Conservation (phyloP, 2,797 vertebrate genomes). For the Sus cebifrons region DNA sequence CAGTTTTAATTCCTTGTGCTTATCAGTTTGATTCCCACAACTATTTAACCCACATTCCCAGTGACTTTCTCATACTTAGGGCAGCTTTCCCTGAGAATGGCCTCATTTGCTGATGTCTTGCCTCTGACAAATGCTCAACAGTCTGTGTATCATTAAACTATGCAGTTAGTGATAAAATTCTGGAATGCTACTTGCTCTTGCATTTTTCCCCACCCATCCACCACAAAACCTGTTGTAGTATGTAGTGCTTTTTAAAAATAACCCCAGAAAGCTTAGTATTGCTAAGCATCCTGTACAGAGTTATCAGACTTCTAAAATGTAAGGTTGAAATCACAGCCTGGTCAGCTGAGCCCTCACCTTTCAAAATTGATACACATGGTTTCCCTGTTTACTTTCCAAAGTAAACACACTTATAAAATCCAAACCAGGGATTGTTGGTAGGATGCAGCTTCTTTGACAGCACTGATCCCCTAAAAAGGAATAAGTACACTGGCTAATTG, state of each 20-base stretch:
- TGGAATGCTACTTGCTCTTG: slow-evolving; percentile 49
- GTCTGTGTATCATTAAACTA: slow-evolving; percentile 56
- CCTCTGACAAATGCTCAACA: slow-evolving; percentile 29
- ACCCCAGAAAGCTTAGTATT: slow-evolving; percentile 27
- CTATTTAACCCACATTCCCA: slow-evolving; percentile 55
- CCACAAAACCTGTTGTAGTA: background rate
- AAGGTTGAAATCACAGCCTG: background rate
- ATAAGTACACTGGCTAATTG: background rate
- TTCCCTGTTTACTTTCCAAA: slow-evolving; percentile 53
- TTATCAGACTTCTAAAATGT: background rate
- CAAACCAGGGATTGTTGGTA: background rate
- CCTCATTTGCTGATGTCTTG: background rate
- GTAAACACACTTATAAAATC: slow-evolving; percentile 28
- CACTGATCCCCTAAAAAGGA: background rate
- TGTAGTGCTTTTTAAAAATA: slow-evolving; percentile 60
- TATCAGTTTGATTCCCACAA: slow-evolving; percentile 62
- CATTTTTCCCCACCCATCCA: background rate
- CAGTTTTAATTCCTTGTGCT: slow-evolving; percentile 48
- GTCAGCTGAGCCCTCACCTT: slow-evolving; percentile 48
- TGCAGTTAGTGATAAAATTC: slow-evolving; percentile 39
- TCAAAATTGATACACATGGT: background rate
- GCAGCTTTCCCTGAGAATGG: slow-evolving; percentile 20
- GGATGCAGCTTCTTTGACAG: background rate
- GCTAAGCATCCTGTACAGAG: background rate
- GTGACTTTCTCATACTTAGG: slow-evolving; percentile 44